These are phyloP conservation scores for Stegostoma tigrinum DNA, from an alignment of 2,113 vertebrate species.

Conservation along the genomic window DNA sequence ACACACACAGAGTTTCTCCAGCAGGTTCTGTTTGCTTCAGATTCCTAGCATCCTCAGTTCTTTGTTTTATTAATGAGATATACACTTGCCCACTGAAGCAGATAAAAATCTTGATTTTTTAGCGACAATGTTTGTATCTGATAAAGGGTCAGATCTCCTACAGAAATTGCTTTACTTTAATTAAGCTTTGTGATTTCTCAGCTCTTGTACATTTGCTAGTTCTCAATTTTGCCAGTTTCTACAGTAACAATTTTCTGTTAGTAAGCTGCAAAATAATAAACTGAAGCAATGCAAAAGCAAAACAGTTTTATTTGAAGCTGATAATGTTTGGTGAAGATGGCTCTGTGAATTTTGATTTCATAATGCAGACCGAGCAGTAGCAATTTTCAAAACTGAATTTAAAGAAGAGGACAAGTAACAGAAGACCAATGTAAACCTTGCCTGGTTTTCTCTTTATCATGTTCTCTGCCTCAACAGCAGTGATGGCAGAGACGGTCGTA, in stretches of 20 bases:
- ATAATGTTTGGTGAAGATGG: not conserved
- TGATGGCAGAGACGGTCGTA: conserved; percentile 92
- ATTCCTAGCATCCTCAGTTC: too few species aligned
- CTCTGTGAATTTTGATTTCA: not conserved
- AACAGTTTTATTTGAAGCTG: not conserved
- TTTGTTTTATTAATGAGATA: not conserved
- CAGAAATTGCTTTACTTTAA: not conserved
- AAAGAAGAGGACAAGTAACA: too few species aligned
- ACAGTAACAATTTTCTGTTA: not conserved
- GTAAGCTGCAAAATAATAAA: not conserved
- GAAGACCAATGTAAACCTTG: conserved; percentile 45
- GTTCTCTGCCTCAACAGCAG: conserved; percentile 84
- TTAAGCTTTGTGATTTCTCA: not conserved
- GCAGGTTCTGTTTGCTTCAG: too few species aligned
- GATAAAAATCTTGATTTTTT: not conserved
- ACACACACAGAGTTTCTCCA: too few species aligned
- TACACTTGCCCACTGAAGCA: not conserved
- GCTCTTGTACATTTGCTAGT: not conserved
- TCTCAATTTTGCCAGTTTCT: not conserved
- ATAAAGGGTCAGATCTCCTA: not conserved
- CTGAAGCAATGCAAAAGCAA: not conserved
- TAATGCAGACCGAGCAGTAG: not conserved
- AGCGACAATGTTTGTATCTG: not conserved
- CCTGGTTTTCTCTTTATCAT: conserved; percentile 87
- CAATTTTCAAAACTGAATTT: not conserved